These are phyloP conservation scores for Pipistrellus pygmaeus DNA, from an alignment of 2,797 vertebrate genomes.

Conservation along the genomic window DNA sequence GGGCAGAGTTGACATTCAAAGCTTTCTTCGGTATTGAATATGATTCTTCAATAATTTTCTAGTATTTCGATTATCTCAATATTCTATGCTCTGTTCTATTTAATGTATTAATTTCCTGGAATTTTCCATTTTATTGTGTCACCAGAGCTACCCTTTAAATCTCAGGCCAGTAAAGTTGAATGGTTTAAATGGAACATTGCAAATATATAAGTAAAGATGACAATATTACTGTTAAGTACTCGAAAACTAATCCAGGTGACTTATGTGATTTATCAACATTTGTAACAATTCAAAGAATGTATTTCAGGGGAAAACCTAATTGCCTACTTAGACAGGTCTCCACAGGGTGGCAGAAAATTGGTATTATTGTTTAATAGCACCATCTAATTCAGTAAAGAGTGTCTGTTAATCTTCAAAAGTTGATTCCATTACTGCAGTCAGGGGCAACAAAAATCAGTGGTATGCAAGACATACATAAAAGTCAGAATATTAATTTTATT, in stretches of 20 bases:
- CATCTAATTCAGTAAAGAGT: background rate
- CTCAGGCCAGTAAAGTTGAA: background rate
- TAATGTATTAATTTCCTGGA: background rate
- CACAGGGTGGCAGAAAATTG: background rate
- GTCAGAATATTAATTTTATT: background rate
- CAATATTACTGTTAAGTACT: background rate
- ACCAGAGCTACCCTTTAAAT: background rate
- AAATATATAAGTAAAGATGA: background rate
- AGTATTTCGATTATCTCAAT: background rate
- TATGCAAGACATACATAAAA: background rate
- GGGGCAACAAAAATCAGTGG: background rate
- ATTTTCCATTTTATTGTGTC: background rate
- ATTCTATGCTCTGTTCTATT: background rate
- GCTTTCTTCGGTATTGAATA: background rate
- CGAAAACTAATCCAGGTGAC: background rate
- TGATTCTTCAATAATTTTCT: background rate
- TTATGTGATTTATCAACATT: background rate
- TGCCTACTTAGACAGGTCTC: background rate
- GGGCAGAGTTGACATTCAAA: background rate
- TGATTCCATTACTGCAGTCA: background rate
- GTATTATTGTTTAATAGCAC: background rate
- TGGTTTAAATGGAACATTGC: background rate
- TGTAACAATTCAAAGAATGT: background rate
- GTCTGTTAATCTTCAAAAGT: background rate
- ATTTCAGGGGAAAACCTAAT: background rate